Conservation (phyloP, 2,888 invertebrate genomes). For the Dynastes maya region DNA sequence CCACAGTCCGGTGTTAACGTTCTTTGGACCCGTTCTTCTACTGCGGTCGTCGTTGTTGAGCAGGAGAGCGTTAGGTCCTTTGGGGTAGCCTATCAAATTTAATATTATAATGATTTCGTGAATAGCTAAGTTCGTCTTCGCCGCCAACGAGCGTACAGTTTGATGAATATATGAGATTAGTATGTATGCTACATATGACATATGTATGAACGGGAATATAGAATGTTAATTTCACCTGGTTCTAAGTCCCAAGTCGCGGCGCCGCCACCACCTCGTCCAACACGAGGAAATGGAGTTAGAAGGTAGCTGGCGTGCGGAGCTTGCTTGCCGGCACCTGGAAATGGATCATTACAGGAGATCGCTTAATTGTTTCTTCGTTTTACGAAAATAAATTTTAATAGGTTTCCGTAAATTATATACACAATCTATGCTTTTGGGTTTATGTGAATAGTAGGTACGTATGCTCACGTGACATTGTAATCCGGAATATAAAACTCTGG, state of each 20-base stretch:
- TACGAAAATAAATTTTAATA: slow-evolving; percentile 11
- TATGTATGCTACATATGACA: slow-evolving; percentile 1
- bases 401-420: background rate
- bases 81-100: slow-evolving; percentile 37
- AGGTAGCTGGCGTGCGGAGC: slow-evolving; percentile 55
- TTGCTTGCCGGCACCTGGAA: slow-evolving; percentile 35
- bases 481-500: slow-evolving; percentile 13
- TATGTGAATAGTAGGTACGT: background rate
- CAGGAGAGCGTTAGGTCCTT: slow-evolving; percentile 11
- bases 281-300: slow-evolving; percentile 71
- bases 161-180: slow-evolving; percentile 35
- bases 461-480: background rate
- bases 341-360: slow-evolving; percentile 19
- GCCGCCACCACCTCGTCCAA: slow-evolving; percentile 68
- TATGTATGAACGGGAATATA: background rate
- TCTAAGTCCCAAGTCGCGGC: slow-evolving; percentile 54
- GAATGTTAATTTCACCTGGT: slow-evolving; percentile 34
- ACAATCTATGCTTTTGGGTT: background rate
- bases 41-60: slow-evolving; percentile 8
- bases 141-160: background rate
- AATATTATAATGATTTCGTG: slow-evolving; percentile 45
- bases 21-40: slow-evolving; percentile 61
- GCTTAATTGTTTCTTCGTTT: slow-evolving; percentile 33
- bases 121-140: slow-evolving; percentile 33
- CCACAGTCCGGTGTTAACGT: slow-evolving; percentile 77